Conservation (phyloP, 2,797 vertebrate genomes). For the Chelmon rostratus region DNA sequence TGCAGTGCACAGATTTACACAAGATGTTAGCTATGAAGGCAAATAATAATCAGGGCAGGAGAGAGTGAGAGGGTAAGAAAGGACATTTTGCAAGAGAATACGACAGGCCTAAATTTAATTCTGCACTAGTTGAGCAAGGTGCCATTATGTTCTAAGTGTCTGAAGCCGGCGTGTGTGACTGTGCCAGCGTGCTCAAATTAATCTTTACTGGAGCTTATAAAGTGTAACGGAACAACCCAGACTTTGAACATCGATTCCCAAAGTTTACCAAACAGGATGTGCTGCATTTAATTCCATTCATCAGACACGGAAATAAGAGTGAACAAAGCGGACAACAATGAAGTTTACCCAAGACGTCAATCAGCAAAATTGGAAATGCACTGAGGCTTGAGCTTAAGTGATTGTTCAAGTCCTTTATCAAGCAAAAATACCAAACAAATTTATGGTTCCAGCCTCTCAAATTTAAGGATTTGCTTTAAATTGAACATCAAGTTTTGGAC, state of each 20-base stretch:
- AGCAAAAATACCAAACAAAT: background rate
- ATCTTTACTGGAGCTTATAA: slow-evolving; percentile 25
- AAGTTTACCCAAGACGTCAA: background rate
- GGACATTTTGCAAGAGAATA: slow-evolving; percentile 1
- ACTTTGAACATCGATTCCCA: background rate
- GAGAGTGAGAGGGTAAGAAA: background rate
- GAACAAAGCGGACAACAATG: background rate
- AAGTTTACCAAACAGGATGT: background rate
- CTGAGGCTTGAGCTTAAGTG: background rate
- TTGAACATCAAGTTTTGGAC: background rate
- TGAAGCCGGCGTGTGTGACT: background rate
- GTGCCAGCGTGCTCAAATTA: background rate
- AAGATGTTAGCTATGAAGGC: background rate
- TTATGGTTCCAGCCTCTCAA: background rate
- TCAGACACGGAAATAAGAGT: background rate
- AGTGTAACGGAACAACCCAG: slow-evolving; percentile 20
- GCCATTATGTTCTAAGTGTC: background rate
- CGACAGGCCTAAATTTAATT: background rate
- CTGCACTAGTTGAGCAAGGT: background rate
- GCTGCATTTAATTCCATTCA: background rate
- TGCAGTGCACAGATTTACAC: background rate
- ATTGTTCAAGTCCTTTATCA: background rate
- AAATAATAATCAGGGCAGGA: background rate
- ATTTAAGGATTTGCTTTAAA: background rate
- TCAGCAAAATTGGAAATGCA: background rate